Percentiles rank a stretch among this genome's conserved stretches.
These are phyloP conservation scores for Lepisosteus oculatus DNA, from an alignment of 2,113 vertebrate genomes.

Conservation along the genomic window DNA sequence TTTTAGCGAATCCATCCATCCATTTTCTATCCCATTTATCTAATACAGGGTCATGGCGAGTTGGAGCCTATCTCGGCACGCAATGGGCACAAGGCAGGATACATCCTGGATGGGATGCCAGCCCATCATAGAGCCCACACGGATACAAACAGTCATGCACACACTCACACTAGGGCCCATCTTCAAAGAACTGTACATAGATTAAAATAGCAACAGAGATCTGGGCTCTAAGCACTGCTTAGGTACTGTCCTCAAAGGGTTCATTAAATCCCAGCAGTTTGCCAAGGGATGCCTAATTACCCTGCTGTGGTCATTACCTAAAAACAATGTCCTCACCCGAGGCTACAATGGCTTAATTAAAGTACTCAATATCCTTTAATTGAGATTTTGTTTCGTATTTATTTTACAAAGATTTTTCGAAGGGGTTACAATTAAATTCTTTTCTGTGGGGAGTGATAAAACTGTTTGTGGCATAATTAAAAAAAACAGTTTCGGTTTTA, in stretches of 20 bases:
- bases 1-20: too few species aligned
- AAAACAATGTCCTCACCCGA: slow-evolving; percentile 12
- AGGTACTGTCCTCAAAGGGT: slow-evolving; percentile 11
- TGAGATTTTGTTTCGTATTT: slow-evolving; percentile 10
- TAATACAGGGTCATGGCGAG: too few species aligned
- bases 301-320: not conserved
- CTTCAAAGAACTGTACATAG: too few species aligned
- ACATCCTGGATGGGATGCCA: too few species aligned
- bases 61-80: too few species aligned
- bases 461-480: too few species aligned
- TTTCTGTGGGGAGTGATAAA: not conserved
- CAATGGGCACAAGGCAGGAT: too few species aligned
- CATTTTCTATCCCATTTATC: too few species aligned
- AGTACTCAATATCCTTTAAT: slow-evolving; percentile 8
- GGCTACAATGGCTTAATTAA: slow-evolving; percentile 11
- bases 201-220: slow-evolving; percentile 1
- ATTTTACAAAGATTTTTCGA: not conserved
- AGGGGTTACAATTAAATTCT: slow-evolving; percentile 5
- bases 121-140: too few species aligned
- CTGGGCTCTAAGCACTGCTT: not conserved
- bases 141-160: too few species aligned
- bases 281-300: slow-evolving; percentile 1
- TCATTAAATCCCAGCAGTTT: not conserved
- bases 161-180: too few species aligned
- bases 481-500: too few species aligned